phyloP scores from a whole-genome alignment of 2,888 invertebrate genomes.

The Buathra laborator region DNA sequence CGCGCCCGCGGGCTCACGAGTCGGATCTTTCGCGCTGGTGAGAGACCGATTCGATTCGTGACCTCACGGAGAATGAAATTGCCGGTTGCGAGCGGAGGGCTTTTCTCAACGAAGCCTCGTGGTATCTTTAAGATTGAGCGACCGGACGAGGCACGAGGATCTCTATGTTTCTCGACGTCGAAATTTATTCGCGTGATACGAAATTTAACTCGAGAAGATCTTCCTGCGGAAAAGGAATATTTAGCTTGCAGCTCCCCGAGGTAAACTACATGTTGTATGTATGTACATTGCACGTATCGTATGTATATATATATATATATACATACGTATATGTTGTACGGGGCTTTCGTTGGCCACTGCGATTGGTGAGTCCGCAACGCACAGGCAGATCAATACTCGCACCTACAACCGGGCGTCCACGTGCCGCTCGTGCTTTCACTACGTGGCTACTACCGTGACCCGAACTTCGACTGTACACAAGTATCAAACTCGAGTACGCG shows the following conservation, averaged over 20 bases:
- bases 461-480: no score
- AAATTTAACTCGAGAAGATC: not conserved
- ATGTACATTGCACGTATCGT: not conserved
- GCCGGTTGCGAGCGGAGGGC: not conserved
- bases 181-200: no score
- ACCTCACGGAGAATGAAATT: conserved; percentile 41
- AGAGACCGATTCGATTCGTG: conserved; percentile 42
- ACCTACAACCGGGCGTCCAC: conserved; percentile 64
- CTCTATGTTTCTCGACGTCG: no score
- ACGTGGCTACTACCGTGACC: no score
- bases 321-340: not conserved
- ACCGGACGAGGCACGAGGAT: not conserved
- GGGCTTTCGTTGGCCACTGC: conserved; percentile 44
- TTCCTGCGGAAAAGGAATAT: not conserved
- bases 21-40: conserved; percentile 24
- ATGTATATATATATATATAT: not conserved
- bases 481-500: not conserved
- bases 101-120: not conserved
- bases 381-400: conserved; percentile 66
- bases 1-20: conserved; percentile 22
- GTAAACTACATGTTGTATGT: not conserved
- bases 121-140: not conserved
- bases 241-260: not conserved
- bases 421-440: conserved; percentile 18
- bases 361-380: conserved; percentile 55